Evolutionary conservation across 2,888 invertebrate species (phyloP), one percentile per base, ranked within the genome.

Genomic region (Erebia aethiops): DNA sequence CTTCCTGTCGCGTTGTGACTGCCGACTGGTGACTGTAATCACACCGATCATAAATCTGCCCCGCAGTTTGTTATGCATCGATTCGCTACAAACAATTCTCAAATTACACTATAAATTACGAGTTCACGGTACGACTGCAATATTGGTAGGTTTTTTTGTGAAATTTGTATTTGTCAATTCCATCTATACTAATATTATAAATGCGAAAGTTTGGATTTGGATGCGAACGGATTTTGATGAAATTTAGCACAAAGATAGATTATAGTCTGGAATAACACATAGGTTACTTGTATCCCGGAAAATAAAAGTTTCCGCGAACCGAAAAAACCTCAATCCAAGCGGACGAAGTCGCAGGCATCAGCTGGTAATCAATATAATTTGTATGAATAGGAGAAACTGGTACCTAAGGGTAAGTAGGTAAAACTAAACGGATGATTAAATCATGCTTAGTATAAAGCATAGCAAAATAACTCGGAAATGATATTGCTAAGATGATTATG

Each of bases 41-140:
- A 56, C 60, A 26, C 46, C 41, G 54, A 52, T 70, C 70, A 67
- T 72, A 72, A 72, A 72, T 72, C 72, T 67, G 46, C 16, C n/a
- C 56, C 56, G 52, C 60, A 26, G 13, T 26, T 54, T 18, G 54
- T 61, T 54, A n/a, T 13, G 21, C 52, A 54, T 64, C 49, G 58
- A 10, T 41, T 64, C 49, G 58, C n/a, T 41, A 41, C 60, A 41
- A 54, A 18, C 54, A 54, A 16, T 16, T 10, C 57, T 69, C 56
- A 66, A 70, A 66, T 61, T 70, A 72, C 70, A 57, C 60, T 65
- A 58, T 21, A 43, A 46, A 69, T 69, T 61, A 61, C 35, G 65
- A 62, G n/a, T 41, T 49, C 11, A 49, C 43, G 21, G 49, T 35
- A 35, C 35, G 9, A 41, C 16, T 43, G 14, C 26, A 16, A 16